Evolutionary conservation across 1,140 invertebrate species (phyloP), one percentile per base, ranked within the genome.

Genomic region (Paramacrobiotus metropolitanus): DNA sequence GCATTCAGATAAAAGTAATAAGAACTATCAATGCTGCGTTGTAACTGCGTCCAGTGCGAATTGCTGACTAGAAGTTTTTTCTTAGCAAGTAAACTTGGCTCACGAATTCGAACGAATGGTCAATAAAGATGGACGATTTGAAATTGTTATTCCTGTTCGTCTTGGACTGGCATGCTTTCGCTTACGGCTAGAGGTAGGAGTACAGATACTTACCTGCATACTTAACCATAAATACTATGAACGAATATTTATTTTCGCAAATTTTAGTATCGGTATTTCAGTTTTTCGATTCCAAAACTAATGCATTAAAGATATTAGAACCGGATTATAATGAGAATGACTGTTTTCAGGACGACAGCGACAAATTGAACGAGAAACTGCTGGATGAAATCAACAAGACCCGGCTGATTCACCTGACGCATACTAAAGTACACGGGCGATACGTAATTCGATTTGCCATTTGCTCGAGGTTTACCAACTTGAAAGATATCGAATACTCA

Each of bases 111-210:
- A 83, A 63, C 68, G 77, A 20, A 70, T 85, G 3, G 77, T 90
- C 0, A 68, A 71, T 55, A 68, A 73, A 2, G 87, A 93, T 71
- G 67, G 76, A 1, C 75, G 83, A 65, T 94, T 93, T 71, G 82
- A 93, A 71, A 71, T 93, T 29, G 73, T 82, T 2, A 76, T 78
- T 1, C 78, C 83, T 31, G 78, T 80, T 1, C 73, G 77, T 2
- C 77, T 95, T 77, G 88, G 85, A 0, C 72, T 95, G 3, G 84
- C 93, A 3, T 92, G 87, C 66, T 94, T 94, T 68, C 78, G 86
- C 68, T 70, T 91, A 18, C 86, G 82, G 75, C 81, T 81, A 73
- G 63, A 62, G n/a, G n/a, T n/a, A 63, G 45, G 60, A 59, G 31
- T 21, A 30, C 2, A 60, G 21, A 59, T 29, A 60, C 60, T 4